Base-by-base conservation (phyloP, 2,888 invertebrate genomes). In the Heliconius sara region DNA sequence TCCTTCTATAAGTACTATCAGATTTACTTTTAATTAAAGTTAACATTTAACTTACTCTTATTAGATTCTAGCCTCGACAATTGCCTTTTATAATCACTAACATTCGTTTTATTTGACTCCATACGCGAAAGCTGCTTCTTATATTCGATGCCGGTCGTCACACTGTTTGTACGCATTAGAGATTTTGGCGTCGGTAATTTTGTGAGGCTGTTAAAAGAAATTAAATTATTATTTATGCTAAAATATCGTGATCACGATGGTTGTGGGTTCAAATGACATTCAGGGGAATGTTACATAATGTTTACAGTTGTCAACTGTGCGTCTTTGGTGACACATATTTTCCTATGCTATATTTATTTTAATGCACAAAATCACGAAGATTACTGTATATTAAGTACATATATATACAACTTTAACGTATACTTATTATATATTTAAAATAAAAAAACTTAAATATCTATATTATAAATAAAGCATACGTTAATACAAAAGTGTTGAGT, bases 121-220 rank as follows among this genome's bases (percentile, higher is more conserved):
- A 93, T 82, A 76, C 97, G 96, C 79, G 97, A 96, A 80, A 97
- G 92, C 86, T 96, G 95, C 85, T 94, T 90, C 96, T 92, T 98
- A 96, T 89, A 91, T 84, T 91, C 91, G 77, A 89, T 89, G 76
- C 88, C 89, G n/a, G 93, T 88, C 39, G 91, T 87, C 7, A 93
- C 84, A 84, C 98, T 98, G 91, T 98, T 98, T 77, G 97, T 97
- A 91, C 98, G 97, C 93, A 98, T 98, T 90, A 98, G 97, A 16
- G 98, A 97, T 89, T 98, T 98, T 9, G 98, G 98, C 71, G 97
- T 97, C 75, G 97, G 97, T 89, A 97, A 96, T 85, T 96, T 96
- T 91, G 84, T 79, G 3, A 47, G 68, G n/a, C 79, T 79, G 30
- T 19, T 27, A 68, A n/a, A 63, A 16, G 3, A 74, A 30, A 67